Base-by-base conservation (phyloP, 2,113 vertebrate species). In the Aspidoscelis tigris region DNA sequence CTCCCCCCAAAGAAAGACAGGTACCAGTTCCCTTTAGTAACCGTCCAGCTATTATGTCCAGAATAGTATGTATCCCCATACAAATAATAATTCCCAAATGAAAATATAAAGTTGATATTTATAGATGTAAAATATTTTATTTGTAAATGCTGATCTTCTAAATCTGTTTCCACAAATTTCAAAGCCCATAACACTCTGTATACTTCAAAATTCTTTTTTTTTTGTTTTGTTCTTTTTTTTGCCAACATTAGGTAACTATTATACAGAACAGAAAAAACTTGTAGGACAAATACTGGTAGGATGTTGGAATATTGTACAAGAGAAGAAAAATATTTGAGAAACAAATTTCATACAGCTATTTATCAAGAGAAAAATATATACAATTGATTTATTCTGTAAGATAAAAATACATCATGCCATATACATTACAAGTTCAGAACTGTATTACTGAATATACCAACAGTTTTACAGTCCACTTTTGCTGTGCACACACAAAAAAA, bases 351-450 rank as follows among this genome's bases (percentile, higher is more conserved):
- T 98, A 98, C 97, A 99, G 97, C 97, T 98, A 98, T 99, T 98
- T 98, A 97, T 98, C 97, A 96, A 97, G 97, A 98, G 95, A 96
- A 98, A 99, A 99, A 96, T 99, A 99, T 99, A 98, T 99, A 99
- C 98, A 99, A 97, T 98, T 97, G 97, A 98, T 97, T 98, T 97
- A 96, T 97, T 98, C 96, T 96, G 97, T 97, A 97, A 97, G 97
- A 98, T 99, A 98, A 98, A 99, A 98, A 98, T 98, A 97, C 98
- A 98, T 96, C 97, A 97, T 98, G 98, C 98, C 98, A 98, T 99
- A 97, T 99, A 99, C 98, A 99, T 97, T 97, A 97, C 97, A 97
- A 96, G 97, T 96, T 96, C 96, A 95, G 97, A 96, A 97, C 97
- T 97, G 97, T 96, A 89, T 95, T 89, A 95, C 95, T 93, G 96